Conservation (phyloP, 1,140 invertebrate genomes). For the Augochlora pura region DNA sequence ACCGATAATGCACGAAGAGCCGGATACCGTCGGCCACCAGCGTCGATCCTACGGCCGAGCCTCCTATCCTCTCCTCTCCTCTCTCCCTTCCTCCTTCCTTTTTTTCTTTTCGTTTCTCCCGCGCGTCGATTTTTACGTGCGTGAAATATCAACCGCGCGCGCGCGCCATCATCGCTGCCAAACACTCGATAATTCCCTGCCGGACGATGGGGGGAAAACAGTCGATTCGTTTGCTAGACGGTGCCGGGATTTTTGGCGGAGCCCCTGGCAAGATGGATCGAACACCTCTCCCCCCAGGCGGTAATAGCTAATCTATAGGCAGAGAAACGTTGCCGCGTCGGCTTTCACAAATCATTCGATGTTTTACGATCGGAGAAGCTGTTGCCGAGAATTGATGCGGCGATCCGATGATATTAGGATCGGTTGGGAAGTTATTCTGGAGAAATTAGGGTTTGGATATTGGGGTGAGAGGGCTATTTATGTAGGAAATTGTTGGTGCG, state of each 20-base stretch:
- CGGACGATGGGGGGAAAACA: no score
- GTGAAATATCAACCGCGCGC: slow-evolving; percentile 51
- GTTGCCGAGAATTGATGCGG: no score
- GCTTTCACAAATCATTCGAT: no score
- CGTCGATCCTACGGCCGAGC: background rate
- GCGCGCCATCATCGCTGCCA: background rate
- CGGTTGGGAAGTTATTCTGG: no score
- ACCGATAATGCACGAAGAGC: slow-evolving; percentile 63
- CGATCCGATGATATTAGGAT: no score
- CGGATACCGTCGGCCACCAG: slow-evolving; percentile 50
- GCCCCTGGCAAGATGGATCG: background rate
- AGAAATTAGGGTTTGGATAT: no score
- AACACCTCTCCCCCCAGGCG: background rate
- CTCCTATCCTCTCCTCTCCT: no score
- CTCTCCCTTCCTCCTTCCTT: background rate
- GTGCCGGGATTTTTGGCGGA: background rate
- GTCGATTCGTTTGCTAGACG: background rate
- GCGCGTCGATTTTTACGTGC: slow-evolving; percentile 47
- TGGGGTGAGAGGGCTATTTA: no score
- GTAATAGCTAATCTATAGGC: background rate
- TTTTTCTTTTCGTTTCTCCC: background rate
- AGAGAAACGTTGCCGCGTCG: no score
- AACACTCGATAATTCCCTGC: slow-evolving; percentile 8
- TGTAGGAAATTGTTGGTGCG: no score
- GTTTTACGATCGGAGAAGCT: no score